phyloP scores from a whole-genome alignment of 2,888 invertebrate species.

The Leptinotarsa juncta region DNA sequence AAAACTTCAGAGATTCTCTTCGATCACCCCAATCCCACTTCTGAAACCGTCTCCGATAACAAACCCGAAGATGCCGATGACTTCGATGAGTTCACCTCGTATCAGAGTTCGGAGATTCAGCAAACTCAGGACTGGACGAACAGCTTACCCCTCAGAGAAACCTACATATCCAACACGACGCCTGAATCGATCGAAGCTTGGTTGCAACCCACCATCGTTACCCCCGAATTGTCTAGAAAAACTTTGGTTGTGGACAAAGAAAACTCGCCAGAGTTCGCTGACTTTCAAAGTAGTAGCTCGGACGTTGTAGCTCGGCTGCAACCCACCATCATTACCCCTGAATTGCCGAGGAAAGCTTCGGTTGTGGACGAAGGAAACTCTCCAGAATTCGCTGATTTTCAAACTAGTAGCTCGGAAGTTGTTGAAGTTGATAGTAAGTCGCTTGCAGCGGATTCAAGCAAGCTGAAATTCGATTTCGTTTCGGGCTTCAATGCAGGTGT shows the following conservation, averaged over 20 bases:
- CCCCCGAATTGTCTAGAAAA: conserved; percentile 57
- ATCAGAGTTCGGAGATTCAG: conserved; percentile 58
- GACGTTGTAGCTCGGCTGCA: conserved; percentile 42
- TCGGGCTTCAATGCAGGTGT: neutral
- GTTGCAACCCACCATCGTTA: conserved; percentile 58
- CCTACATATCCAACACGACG: conserved; percentile 58
- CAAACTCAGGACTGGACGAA: conserved; percentile 43
- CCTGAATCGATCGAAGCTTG: conserved; percentile 49
- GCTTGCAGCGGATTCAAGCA: neutral
- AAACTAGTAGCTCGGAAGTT: neutral
- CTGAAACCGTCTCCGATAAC: neutral
- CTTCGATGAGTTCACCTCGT: conserved; percentile 67
- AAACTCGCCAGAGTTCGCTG: conserved; percentile 4
- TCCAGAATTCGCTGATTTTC: neutral
- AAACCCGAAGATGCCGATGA: conserved; percentile 51
- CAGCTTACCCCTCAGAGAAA: conserved; percentile 60
- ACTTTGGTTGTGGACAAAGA: conserved; percentile 39
- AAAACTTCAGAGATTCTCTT: neutral
- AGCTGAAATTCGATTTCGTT: neutral
- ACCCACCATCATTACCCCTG: conserved; percentile 59
- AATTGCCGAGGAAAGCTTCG: conserved; percentile 51
- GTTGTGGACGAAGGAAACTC: conserved; percentile 37
- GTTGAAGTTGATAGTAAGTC: neutral
- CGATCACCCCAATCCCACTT: neutral
- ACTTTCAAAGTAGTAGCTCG: neutral